Conservation (phyloP, 2,113 vertebrate genomes). For the Larimichthys crocea region DNA sequence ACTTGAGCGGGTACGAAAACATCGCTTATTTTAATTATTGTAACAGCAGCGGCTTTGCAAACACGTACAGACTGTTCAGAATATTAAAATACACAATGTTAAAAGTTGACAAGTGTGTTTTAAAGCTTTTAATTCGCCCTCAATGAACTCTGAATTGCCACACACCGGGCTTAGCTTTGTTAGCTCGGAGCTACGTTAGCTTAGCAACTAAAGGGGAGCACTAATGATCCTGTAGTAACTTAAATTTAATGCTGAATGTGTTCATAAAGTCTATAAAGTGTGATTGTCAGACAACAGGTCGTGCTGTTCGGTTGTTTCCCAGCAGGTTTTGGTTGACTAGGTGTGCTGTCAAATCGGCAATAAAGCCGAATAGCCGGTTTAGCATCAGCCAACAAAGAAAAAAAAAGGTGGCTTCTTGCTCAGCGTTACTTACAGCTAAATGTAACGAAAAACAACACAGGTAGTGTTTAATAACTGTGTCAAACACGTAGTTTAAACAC, state of each 20-base stretch:
- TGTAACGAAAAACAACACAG: background rate
- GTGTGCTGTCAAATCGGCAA: background rate
- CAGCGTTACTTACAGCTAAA: background rate
- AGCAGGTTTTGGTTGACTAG: background rate
- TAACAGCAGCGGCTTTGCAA: accelerated
- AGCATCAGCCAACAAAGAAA: conserved; percentile 65
- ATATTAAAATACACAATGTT: accelerated
- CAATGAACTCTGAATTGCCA: conserved; percentile 52
- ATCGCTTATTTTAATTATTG: background rate
- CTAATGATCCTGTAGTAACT: conserved; percentile 25
- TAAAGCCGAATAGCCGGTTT: background rate
- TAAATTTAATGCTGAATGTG: background rate
- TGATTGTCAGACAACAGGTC: accelerated
- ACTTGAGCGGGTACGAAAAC: conserved; percentile 8
- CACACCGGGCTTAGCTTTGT: conserved; percentile 53
- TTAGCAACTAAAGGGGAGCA: background rate
- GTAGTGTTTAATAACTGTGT: background rate
- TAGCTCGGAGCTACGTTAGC: conserved; percentile 62
- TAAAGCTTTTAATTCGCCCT: conserved; percentile 22
- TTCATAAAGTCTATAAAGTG: background rate
- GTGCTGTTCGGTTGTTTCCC: accelerated
- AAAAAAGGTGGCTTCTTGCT: conserved; percentile 46
- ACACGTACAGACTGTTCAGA: background rate
- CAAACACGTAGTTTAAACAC: background rate
- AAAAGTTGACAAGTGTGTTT: background rate